Base-by-base conservation (phyloP, 2,888 invertebrate species). In the Acleris cristana region DNA sequence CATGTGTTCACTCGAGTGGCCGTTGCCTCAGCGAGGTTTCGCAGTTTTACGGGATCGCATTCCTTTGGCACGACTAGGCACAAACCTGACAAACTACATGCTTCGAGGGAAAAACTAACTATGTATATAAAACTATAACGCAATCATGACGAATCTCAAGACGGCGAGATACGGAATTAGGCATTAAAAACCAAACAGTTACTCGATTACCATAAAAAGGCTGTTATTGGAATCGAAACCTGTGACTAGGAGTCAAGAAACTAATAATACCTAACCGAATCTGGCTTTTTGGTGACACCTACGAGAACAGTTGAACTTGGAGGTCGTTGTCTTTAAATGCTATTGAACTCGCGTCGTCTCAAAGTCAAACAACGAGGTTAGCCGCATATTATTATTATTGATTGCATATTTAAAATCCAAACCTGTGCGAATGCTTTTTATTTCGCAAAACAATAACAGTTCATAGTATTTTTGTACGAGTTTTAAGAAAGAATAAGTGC, bases 251-350 rank as follows among this genome's bases (percentile, higher is more conserved):
- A 63, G 62, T 67, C 67, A 67, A 67, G 53, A 53, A 58, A 58
- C 62, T 67, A 63, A 62, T 67, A 67, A 67, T 51, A 34, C 49
- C 57, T 57, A 62, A 56, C 23, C 23, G 48, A 63, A 48, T 53
- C 56, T 52, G 52, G 56, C 45, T 58, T 66, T 60, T 67, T 58
- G 67, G 67, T 53, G 62, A 58, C 62, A 63, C 62, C 62, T 49
- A 67, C 58, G 21, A 53, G 56, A 58, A 63, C 53, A 54, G 62
- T 62, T 62, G 63, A 63, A 66, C 56, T 61, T 62, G 58, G 62
- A 67, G 67, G 67, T 67, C 67, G 58, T 49, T 63, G 67, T 67
- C 67, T 53, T 67, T 63, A 63, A 63, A 67, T 67, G 67, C 63
- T 67, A 63, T 63, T 67, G 67, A 67, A 67, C 67, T 67, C 66